Evolutionary conservation across 2,113 vertebrate species (phyloP).

Genomic region (Leuciscus idus): DNA sequence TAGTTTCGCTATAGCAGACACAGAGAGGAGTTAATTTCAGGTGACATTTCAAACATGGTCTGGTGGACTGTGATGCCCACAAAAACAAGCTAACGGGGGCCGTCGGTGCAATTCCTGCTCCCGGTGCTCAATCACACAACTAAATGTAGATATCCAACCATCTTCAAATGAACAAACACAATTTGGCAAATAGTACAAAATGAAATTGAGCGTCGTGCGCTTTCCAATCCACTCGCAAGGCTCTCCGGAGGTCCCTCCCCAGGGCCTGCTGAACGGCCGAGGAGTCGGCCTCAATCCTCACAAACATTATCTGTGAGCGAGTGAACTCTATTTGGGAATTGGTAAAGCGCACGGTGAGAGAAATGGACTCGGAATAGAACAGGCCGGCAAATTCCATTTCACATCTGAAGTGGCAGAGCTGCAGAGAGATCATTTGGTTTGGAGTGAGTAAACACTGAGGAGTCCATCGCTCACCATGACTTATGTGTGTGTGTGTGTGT

Average conservation of each 20-base stretch:
- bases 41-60: slow-evolving; percentile 23
- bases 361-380: slow-evolving; percentile 89
- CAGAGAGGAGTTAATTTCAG: slow-evolving; percentile 25
- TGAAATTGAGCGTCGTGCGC: slow-evolving; percentile 85
- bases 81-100: background rate
- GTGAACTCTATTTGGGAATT: slow-evolving; percentile 93
- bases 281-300: slow-evolving; percentile 86
- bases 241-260: slow-evolving; percentile 82
- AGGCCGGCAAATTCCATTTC: slow-evolving; percentile 95
- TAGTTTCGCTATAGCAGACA: background rate
- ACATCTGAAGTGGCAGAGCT: slow-evolving; percentile 97
- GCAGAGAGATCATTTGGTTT: slow-evolving; percentile 97
- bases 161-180: slow-evolving; percentile 87
- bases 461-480: slow-evolving; percentile 95
- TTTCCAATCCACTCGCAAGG: slow-evolving; percentile 87
- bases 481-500: slow-evolving; percentile 80
- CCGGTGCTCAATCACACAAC: slow-evolving; percentile 79
- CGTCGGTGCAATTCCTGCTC: slow-evolving; percentile 56
- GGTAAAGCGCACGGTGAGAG: slow-evolving; percentile 83
- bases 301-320: slow-evolving; percentile 93
- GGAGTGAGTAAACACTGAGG: slow-evolving; percentile 93
- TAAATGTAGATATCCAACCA: slow-evolving; percentile 83
- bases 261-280: slow-evolving; percentile 82
- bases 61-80: slow-evolving; percentile 8
- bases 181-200: slow-evolving; percentile 88